Evolutionary conservation across 2,888 invertebrate genomes (phyloP).

Genomic region (Acheta domesticus): DNA sequence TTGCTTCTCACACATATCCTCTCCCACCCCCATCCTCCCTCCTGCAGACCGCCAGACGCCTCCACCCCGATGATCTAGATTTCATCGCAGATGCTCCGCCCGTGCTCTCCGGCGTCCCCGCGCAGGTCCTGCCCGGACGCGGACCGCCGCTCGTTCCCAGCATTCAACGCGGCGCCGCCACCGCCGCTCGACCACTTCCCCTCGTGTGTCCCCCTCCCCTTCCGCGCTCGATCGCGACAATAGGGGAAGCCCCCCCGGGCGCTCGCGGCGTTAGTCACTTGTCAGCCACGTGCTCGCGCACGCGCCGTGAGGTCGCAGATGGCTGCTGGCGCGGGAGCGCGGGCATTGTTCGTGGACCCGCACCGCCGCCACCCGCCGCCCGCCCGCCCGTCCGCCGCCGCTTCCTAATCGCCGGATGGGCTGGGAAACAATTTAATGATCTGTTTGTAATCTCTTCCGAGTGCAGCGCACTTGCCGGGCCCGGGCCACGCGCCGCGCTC

Average conservation of each 20-base stretch:
- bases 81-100: background rate
- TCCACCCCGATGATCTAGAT: background rate
- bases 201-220: background rate
- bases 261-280: constrained; percentile 24
- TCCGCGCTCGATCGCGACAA: constrained; percentile 2
- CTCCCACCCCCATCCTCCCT: background rate
- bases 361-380: background rate
- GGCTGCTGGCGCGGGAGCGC: constrained; percentile 18
- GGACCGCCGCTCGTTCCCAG: background rate
- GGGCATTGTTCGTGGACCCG: background rate
- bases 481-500: background rate
- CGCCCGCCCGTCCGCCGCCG: background rate
- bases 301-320: constrained; percentile 26
- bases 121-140: background rate
- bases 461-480: background rate
- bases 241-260: background rate
- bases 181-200: background rate
- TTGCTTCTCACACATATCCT: background rate
- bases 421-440: constrained; percentile 18
- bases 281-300: constrained; percentile 29
- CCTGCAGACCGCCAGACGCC: background rate
- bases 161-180: background rate
- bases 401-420: constrained; percentile 1
- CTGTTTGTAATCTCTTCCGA: constrained; percentile 18
- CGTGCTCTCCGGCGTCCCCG: too few species aligned